Conservation (phyloP, 2,888 invertebrate species). For the Argyresthia goedartella region DNA sequence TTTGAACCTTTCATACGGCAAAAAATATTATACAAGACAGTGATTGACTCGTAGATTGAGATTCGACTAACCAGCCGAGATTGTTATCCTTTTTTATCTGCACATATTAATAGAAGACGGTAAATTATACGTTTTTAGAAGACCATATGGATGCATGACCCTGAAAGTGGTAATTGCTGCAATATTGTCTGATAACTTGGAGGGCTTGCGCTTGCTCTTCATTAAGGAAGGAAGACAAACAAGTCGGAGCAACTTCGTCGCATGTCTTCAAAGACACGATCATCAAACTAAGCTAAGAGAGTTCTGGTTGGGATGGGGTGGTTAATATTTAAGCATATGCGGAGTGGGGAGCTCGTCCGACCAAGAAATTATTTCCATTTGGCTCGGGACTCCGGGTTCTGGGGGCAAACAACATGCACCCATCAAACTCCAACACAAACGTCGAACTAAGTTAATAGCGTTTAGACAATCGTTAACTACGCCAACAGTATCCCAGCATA, state of each 20-base stretch:
- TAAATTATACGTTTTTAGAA: neutral
- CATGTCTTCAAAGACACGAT: conserved; percentile 41
- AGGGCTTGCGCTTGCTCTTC: neutral
- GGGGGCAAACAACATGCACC: conserved; percentile 54
- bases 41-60: conserved; percentile 1
- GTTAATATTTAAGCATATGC: conserved; percentile 59
- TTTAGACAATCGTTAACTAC: conserved; percentile 40
- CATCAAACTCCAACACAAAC: conserved; percentile 60
- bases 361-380: conserved; percentile 64
- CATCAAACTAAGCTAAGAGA: conserved; percentile 34
- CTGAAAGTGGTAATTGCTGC: no score
- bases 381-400: conserved; percentile 18
- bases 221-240: conserved; percentile 4
- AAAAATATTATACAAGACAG: conserved; percentile 3
- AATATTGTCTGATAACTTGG: no score
- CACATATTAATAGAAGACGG: no score
- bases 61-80: neutral
- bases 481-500: conserved; percentile 9
- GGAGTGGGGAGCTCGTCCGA: conserved; percentile 47
- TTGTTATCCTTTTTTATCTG: neutral
- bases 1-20: conserved; percentile 1
- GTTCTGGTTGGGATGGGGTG: conserved; percentile 32
- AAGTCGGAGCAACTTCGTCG: conserved; percentile 12
- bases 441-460: conserved; percentile 61
- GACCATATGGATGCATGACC: no score